Base-by-base conservation (phyloP, 2,113 vertebrate species). In the Megaceryle torquata region DNA sequence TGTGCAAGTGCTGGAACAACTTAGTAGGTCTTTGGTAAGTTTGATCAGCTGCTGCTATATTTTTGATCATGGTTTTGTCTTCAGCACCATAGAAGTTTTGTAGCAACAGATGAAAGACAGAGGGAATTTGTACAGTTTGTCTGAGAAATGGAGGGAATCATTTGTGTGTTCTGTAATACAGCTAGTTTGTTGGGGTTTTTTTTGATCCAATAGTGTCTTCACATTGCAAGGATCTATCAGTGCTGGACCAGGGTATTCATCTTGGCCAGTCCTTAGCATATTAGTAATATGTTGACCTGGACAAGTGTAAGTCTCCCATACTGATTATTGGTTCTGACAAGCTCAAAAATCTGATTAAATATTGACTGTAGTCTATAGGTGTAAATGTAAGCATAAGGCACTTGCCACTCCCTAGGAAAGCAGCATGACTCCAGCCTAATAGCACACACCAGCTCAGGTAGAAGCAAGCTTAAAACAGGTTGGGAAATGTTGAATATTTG, bases 401-500 rank as follows among this genome's bases (percentile, higher is more conserved):
- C 43, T 54, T 80, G 25, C 35, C 19, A 69, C 24, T 78, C 15
- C 48, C 44, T 68, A 68, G 69, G 48, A 82, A 71, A 75, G 24
- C 43, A 86, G 29, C 16, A 11, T 10, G 28, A 41, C 53, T 89
- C 19, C 67, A 81, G 19, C 29, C 39, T 51, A 85, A 71, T 16
- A 76, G 21, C 16, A 74, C 26, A 39, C 17, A 82, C 16, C 60
- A 72, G 31, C 8, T 93, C 22, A n/a, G 61, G 21, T 37, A 53
- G 67, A 6, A 91, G 4, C 7, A 85, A 77, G 37, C 26, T 89
- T 80, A 46, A 94, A 88, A 82, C 5, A 20, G 56, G 26, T 67
- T 94, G 72, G 80, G 61, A 92, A 96, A 88, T 0, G 3, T 35
- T 86, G 88, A 94, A 86, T 96, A 88, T 71, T 95, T 95, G 64